Evolutionary conservation across 2,888 invertebrate species (phyloP), one percentile per base, ranked within the genome.

Genomic region (Junonia oenone): DNA sequence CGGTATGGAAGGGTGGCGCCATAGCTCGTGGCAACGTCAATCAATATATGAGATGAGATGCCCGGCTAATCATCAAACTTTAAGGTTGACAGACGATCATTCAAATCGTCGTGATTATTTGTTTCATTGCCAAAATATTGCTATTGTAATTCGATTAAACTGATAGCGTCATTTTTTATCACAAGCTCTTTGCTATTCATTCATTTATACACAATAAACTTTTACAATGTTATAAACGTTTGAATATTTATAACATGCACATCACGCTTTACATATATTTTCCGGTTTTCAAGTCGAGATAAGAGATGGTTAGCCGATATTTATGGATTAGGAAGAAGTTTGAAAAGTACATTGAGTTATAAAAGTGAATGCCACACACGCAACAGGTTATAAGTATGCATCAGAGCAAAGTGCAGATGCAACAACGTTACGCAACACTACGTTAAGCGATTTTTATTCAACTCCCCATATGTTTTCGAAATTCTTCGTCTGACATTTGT

Each of bases 1-100:
- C 78, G 82, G 84, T 68, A 80, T 77, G 67, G 73, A 75, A 77
- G 90, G 89, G 87, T 87, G 88, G 84, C 83, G 82, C 81, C 79
- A 76, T 82, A 70, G 83, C 73, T 78, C 75, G 77, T 73, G 78
- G 77, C 64, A 76, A 78, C 82, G 82, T 88, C 88, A 89, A 90
- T 90, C 89, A 90, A 90, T 90, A 90, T 85, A 79, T 80, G 78
- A 81, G 86, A 89, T 82, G 81, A 80, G 76, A 73, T 75, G 74
- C 68, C 71, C 62, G 65, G 74, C 69, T 80, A 81, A 83, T 82
- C 69, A 72, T 63, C 63, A 53, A 68, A 68, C 58, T 29, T 47
- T 27, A 15, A 67, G 59, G 48, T 49, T 55, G 52, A 56, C 37
- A 43, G 19, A 45, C 38, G 26, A 45, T 17, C 5, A 26, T n/a